Conservation (phyloP, 2,113 vertebrate genomes). For the Nestor notabilis region DNA sequence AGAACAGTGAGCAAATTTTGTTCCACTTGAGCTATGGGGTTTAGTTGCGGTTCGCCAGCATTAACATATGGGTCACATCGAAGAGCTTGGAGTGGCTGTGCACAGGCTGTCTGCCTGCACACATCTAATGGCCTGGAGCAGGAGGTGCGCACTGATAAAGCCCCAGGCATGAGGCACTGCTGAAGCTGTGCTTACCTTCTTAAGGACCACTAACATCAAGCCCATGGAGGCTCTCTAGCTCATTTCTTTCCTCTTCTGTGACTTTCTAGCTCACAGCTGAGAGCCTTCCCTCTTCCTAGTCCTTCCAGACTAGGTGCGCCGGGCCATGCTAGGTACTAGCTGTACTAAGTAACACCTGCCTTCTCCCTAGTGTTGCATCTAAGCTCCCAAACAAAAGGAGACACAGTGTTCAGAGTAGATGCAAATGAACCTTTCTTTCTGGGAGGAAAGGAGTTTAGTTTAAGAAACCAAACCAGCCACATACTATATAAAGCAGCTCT, state of each 20-base stretch:
- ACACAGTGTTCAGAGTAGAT: not conserved
- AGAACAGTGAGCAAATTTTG: not conserved
- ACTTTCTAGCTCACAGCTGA: not conserved
- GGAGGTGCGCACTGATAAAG: not conserved
- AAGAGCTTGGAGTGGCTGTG: not conserved
- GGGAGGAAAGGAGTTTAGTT: not conserved
- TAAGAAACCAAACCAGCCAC: not conserved
- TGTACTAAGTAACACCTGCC: not conserved
- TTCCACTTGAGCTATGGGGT: not conserved
- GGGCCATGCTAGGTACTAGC: not conserved
- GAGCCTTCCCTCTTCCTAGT: not conserved
- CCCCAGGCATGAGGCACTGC: not conserved
- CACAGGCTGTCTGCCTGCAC: rapidly evolving
- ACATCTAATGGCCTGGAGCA: not conserved
- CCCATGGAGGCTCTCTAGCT: not conserved
- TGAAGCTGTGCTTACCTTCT: not conserved
- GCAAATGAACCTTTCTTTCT: not conserved
- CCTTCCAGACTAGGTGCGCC: not conserved
- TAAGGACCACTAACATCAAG: not conserved
- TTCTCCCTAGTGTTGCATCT: not conserved
- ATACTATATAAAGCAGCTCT: not conserved
- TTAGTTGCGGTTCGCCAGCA: not conserved
- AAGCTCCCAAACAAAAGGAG: not conserved
- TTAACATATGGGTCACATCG: not conserved
- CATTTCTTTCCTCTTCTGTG: not conserved